Evolutionary conservation across 92 coral and sea anemone species (phyloP), one percentile per base, ranked within the genome.

Genomic region (Blastomussa wellsi): DNA sequence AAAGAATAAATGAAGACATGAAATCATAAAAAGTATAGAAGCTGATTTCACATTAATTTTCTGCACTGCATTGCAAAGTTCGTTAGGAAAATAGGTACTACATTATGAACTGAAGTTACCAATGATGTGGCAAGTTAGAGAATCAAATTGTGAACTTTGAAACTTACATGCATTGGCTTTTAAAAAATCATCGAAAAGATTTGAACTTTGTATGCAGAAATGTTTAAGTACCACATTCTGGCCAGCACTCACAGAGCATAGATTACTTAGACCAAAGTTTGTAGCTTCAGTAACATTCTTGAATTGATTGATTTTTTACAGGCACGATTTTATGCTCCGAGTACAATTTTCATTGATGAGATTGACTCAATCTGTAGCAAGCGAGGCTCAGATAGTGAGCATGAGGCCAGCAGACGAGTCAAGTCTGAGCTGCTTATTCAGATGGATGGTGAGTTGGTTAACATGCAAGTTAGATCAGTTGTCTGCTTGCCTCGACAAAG

Each of bases 311-410:
- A 19, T 80, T 57, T 19, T 84, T 79, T 51, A 22, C 91, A 96
- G 98, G 98, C 98, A 36, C 89, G 98, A 47, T 94, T 94, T 76
- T 96, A 96, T 86, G 98, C 98, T 22, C 98, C 98, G 31, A 96
- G 98, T 81, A 96, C 98, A 37, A 95, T 96, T 52, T 96, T 96
- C 72, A 88, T 96, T 32, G 98, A 96, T 77, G 98, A 96, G 87
- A 96, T 96, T 14, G 98, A 96, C 91, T 96, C 98, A 29, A 96
- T 96, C 87, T 96, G 98, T 79, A 96, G 98, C 77, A 91, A 95
- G 68, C 95, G 98, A 66, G 98, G 98, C 11, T 90, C 98, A 32
- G 98, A 96, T 42, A 96, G 98, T 84, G 98, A 96, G 72, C 98
- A 96, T 74, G 98, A 96, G 74, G 98, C 98, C 44, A 96, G 98